These are phyloP conservation scores for Erpornis zantholeuca DNA, from an alignment of 2,113 vertebrate species.

Conservation along the genomic window DNA sequence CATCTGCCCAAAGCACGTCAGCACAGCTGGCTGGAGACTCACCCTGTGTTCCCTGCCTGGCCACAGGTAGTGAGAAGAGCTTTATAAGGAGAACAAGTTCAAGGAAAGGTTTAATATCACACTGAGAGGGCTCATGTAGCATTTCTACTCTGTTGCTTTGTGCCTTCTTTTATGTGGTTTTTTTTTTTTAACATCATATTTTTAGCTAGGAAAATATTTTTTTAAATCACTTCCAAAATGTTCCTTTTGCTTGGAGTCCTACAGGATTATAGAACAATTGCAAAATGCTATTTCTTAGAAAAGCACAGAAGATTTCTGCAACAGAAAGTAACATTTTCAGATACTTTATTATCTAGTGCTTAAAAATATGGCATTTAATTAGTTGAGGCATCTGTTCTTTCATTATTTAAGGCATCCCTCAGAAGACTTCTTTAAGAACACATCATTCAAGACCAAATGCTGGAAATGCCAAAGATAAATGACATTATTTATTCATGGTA, in stretches of 20 bases:
- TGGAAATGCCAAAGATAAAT: not conserved
- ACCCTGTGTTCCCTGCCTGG: not conserved
- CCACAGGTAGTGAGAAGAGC: not conserved
- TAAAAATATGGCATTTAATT: not conserved
- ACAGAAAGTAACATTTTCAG: not conserved
- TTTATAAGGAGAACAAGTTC: not conserved
- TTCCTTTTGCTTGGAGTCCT: not conserved
- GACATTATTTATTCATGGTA: not conserved
- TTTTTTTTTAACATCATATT: not conserved
- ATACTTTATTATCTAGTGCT: not conserved
- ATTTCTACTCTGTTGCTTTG: not conserved
- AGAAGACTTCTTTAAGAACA: not conserved
- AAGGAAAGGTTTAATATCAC: not conserved
- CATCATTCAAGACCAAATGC: not conserved
- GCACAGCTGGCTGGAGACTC: not conserved
- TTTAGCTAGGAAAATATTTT: not conserved
- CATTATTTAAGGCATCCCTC: not conserved
- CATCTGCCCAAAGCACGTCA: fast-evolving
- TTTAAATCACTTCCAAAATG: not conserved
- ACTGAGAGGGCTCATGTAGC: not conserved
- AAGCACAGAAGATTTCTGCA: not conserved
- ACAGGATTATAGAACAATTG: not conserved
- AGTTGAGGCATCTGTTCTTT: not conserved
- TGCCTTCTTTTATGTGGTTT: not conserved
- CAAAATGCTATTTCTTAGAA: not conserved